A percentile compares a stretch with the other conserved stretches of the same genome.
Evolutionary conservation across 2,113 vertebrate species (phyloP).

Genomic region (Corydoras maculifer): DNA sequence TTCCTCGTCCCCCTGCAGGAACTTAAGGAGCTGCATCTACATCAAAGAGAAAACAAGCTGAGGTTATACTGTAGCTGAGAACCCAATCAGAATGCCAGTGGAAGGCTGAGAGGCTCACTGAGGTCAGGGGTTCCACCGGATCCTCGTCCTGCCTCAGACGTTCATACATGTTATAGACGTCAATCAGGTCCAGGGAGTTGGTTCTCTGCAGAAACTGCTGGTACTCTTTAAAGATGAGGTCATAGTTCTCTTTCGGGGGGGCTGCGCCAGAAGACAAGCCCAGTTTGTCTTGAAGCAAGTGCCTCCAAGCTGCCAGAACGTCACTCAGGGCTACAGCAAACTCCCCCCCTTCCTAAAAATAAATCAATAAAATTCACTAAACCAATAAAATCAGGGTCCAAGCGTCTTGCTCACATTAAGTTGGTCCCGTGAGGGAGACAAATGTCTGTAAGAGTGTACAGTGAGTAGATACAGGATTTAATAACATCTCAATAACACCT

Average conservation of each 20-base stretch:
- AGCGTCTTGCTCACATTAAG: no score
- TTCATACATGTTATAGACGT: conserved; percentile 69
- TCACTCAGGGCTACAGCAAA: conserved; percentile 81
- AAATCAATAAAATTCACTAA: no score
- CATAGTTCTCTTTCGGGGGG: conserved; percentile 68
- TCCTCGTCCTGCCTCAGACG: conserved; percentile 59
- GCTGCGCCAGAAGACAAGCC: conserved; percentile 61
- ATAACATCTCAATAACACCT: no score
- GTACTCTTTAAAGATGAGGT: conserved; percentile 71
- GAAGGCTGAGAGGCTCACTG: conserved; percentile 68
- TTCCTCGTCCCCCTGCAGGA: conserved; percentile 63
- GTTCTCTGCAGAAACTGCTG: conserved; percentile 74
- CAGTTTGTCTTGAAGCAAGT: conserved; percentile 80
- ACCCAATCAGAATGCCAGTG: neutral
- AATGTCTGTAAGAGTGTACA: no score
- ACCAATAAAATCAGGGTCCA: no score
- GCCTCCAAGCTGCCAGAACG: conserved; percentile 82
- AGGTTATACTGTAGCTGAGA: neutral
- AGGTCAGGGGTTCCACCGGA: conserved; percentile 57
- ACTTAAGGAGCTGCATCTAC: conserved; percentile 76
- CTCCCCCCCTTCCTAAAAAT: conserved; percentile 69
- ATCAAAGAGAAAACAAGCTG: conserved; percentile 33
- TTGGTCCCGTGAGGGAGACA: no score
- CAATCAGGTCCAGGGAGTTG: conserved; percentile 85
- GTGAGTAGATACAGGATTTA: no score